A percentile compares a stretch with the other conserved stretches of the same genome.
These are phyloP conservation scores for Hippocampus zosterae DNA, from an alignment of 2,113 vertebrate genomes.

Conservation along the genomic window DNA sequence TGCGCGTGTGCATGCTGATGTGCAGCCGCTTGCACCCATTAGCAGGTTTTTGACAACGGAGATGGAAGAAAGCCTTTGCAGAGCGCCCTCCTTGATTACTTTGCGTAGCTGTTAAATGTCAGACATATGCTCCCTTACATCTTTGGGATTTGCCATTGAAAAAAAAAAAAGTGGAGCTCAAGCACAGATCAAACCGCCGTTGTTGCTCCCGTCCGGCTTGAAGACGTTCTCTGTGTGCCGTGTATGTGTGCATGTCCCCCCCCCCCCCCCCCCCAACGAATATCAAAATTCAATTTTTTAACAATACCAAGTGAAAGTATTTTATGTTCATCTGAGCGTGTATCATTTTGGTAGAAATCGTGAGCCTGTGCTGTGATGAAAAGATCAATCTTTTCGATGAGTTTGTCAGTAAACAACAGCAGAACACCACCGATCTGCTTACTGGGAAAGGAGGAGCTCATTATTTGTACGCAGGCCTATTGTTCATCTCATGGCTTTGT, in stretches of 20 bases:
- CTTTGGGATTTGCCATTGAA: slow-evolving; percentile 49
- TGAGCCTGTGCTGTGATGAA: slow-evolving; percentile 34
- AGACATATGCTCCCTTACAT: slow-evolving; percentile 59
- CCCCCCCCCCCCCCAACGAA: slow-evolving; percentile 7
- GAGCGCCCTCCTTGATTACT: slow-evolving; percentile 44
- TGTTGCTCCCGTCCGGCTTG: slow-evolving; percentile 45
- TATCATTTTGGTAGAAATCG: slow-evolving; percentile 5
- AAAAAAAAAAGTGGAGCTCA: slow-evolving; percentile 54
- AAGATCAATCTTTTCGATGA: slow-evolving; percentile 7
- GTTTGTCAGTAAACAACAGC: slow-evolving; percentile 52
- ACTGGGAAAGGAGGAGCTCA: slow-evolving; percentile 34
- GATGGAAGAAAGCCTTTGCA: slow-evolving; percentile 39
- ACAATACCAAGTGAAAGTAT: background rate
- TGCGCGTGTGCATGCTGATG: slow-evolving; percentile 1
- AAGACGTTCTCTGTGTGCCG: slow-evolving; percentile 36
- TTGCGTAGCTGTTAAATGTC: slow-evolving; percentile 62
- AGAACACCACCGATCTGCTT: slow-evolving; percentile 34
- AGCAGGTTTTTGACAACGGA: slow-evolving; percentile 40
- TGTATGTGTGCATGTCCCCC: background rate
- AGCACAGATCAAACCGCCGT: slow-evolving; percentile 61
- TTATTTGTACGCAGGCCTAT: slow-evolving; percentile 37
- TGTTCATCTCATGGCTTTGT: slow-evolving; percentile 33
- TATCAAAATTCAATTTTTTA: slow-evolving; percentile 10
- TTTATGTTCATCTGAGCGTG: background rate
- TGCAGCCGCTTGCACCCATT: slow-evolving; percentile 17